These are phyloP conservation scores for Drosophila albomicans DNA, from an alignment of 1,140 invertebrate species.

Conservation along the genomic window DNA sequence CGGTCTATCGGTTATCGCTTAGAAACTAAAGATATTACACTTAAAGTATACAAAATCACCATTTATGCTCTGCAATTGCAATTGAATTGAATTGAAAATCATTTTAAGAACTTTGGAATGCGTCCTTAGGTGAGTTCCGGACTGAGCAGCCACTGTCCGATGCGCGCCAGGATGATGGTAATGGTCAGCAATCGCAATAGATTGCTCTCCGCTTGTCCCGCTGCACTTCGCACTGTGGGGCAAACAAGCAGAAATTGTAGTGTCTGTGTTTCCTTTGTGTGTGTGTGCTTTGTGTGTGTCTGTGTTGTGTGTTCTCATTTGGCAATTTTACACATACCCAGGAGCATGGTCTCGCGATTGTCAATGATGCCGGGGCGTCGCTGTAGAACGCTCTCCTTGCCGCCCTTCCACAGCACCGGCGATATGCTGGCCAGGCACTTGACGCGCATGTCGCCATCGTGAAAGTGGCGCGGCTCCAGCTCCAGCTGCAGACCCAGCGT, in stretches of 20 bases:
- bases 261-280: no score
- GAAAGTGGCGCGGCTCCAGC: conserved; percentile 86
- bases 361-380: conserved; percentile 86
- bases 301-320: neutral
- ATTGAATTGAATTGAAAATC: conserved; percentile 77
- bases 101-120: conserved; percentile 1
- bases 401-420: conserved; percentile 87
- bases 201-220: conserved; percentile 58
- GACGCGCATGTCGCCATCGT: conserved; percentile 86
- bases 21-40: conserved; percentile 80
- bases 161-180: conserved; percentile 69
- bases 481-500: conserved; percentile 86
- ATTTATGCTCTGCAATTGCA: conserved; percentile 82
- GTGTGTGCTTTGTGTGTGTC: no score
- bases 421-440: conserved; percentile 87
- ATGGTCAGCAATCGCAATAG: conserved; percentile 68
- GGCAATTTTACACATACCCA: conserved; percentile 85
- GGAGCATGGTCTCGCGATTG: conserved; percentile 87
- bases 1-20: conserved; percentile 45
- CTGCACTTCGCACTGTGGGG: conserved; percentile 64
- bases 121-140: conserved; percentile 67
- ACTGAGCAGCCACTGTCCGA: conserved; percentile 73
- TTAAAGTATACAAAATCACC: conserved; percentile 84
- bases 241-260: no score
- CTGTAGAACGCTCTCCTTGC: conserved; percentile 86